phyloP scores from a whole-genome alignment of 2,888 invertebrate genomes.

The Drosophila barbarae region DNA sequence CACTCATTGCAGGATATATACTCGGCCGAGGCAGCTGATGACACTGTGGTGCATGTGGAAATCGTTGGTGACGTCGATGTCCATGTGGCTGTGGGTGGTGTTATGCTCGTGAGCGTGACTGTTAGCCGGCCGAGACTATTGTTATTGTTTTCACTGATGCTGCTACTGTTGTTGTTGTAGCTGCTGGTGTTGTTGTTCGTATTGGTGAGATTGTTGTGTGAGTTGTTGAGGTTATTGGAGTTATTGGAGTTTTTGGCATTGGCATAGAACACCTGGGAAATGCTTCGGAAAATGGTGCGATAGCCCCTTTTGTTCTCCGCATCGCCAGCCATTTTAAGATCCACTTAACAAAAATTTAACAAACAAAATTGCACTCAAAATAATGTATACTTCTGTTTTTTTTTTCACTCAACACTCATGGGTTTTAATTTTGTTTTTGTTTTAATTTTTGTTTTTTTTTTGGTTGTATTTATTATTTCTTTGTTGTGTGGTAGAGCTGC shows the following conservation, averaged over 20 bases:
- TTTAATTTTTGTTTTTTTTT: background rate
- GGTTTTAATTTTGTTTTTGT: background rate
- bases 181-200: conserved; percentile 22
- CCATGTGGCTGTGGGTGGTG: conserved; percentile 28
- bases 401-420: conserved; percentile 20
- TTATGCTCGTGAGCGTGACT: conserved; percentile 29
- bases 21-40: conserved; percentile 17
- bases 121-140: conserved; percentile 14
- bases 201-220: conserved; percentile 13
- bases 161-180: conserved; percentile 19
- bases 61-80: conserved; percentile 27
- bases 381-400: background rate
- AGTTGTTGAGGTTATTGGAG: conserved; percentile 10
- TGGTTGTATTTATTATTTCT: background rate
- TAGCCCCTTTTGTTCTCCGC: conserved; percentile 61
- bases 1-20: conserved; percentile 37
- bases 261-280: conserved; percentile 73
- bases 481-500: conserved; percentile 16
- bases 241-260: conserved; percentile 47
- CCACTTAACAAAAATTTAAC: background rate
- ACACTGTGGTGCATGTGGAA: conserved; percentile 18
- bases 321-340: conserved; percentile 55
- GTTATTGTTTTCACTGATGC: conserved; percentile 20
- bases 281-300: conserved; percentile 74
- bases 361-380: conserved; percentile 12